phyloP scores from a whole-genome alignment of 2,888 invertebrate species.

The Apodemia zela region DNA sequence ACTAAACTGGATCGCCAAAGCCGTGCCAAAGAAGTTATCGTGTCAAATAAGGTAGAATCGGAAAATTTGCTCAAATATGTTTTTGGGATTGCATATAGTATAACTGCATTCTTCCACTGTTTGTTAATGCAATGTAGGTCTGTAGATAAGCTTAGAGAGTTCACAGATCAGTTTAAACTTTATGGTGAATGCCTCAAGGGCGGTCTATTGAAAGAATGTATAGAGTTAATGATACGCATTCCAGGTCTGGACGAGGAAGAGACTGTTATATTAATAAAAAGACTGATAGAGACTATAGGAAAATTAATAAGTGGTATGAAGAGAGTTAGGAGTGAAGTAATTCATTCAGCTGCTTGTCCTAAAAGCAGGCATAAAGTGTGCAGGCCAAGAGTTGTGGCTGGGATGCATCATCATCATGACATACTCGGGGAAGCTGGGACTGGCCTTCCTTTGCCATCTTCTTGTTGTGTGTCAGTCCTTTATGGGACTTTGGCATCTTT shows the following conservation, averaged over 20 bases:
- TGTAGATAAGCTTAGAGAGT: slow-evolving; percentile 75
- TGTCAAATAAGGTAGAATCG: slow-evolving; percentile 58
- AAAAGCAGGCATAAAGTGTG: slow-evolving; percentile 76
- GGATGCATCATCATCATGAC: slow-evolving; percentile 81
- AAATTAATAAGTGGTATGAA: slow-evolving; percentile 79
- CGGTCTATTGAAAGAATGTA: slow-evolving; percentile 75
- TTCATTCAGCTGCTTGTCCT: slow-evolving; percentile 76
- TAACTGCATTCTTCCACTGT: slow-evolving; percentile 81
- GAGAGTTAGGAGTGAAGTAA: slow-evolving; percentile 76
- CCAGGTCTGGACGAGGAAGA: slow-evolving; percentile 58
- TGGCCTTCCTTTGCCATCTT: slow-evolving; percentile 58
- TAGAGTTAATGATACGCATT: slow-evolving; percentile 75
- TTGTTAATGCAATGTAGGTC: slow-evolving; percentile 77
- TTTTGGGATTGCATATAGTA: slow-evolving; percentile 80
- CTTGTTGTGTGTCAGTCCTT: slow-evolving; percentile 79
- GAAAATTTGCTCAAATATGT: slow-evolving; percentile 79
- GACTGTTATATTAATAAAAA: slow-evolving; percentile 65
- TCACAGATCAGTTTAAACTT: slow-evolving; percentile 80
- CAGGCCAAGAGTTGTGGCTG: slow-evolving; percentile 56
- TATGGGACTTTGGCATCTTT: slow-evolving; percentile 76
- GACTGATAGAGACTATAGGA: slow-evolving; percentile 79
- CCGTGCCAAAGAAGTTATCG: slow-evolving; percentile 43
- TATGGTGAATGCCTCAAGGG: slow-evolving; percentile 82
- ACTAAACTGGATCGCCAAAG: slow-evolving; percentile 40
- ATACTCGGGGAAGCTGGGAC: slow-evolving; percentile 72